Conservation (phyloP, 1,140 invertebrate genomes). For the Aphaenogaster rudis region DNA sequence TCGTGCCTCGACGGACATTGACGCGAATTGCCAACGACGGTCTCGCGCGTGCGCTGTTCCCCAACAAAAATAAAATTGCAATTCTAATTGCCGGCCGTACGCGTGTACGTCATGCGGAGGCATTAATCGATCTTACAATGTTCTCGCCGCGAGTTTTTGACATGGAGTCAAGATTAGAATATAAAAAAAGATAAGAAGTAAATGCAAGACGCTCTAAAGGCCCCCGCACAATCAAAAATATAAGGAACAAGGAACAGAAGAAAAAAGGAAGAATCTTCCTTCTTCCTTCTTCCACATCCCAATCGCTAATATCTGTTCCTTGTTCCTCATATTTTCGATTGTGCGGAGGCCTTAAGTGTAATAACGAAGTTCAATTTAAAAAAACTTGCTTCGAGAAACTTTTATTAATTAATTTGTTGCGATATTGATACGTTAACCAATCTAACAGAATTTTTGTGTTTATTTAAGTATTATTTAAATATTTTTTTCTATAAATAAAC, state of each 20-base stretch:
- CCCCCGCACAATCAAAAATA: too few species aligned
- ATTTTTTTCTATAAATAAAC: not conserved
- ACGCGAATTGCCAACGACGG: constrained; percentile 37
- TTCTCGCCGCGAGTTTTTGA: not conserved
- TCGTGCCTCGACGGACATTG: constrained; percentile 30
- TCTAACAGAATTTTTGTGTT: not conserved
- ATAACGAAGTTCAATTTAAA: not conserved
- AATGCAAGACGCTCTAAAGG: not conserved
- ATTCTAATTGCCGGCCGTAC: constrained; percentile 38
- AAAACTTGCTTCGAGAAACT: not conserved
- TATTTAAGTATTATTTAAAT: not conserved
- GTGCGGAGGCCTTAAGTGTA: too few species aligned
- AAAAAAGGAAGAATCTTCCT: too few species aligned
- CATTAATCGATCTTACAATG: constrained; percentile 28
- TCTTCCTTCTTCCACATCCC: too few species aligned
- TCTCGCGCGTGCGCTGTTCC: constrained; percentile 20
- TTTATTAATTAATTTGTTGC: not conserved
- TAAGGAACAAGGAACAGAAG: too few species aligned
- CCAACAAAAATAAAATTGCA: constrained; percentile 30
- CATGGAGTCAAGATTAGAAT: not conserved
- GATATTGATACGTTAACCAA: not conserved
- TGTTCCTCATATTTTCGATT: too few species aligned
- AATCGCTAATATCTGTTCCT: too few species aligned
- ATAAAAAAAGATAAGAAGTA: not conserved
- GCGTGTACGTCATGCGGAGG: constrained; percentile 1